These are phyloP conservation scores for Sciaenops ocellatus DNA, from an alignment of 2,797 vertebrate genomes.

Conservation along the genomic window DNA sequence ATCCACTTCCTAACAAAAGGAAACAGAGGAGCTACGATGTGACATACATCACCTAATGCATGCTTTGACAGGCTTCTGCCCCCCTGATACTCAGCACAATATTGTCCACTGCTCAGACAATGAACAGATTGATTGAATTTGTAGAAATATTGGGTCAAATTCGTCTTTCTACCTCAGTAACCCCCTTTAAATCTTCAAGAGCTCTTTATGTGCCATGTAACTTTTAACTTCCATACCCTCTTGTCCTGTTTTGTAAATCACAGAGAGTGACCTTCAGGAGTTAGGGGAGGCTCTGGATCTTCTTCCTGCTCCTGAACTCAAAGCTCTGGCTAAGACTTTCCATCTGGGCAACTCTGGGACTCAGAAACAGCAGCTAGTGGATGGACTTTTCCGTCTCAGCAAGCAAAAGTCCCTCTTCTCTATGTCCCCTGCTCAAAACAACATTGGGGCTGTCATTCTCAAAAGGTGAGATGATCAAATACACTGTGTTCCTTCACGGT, in stretches of 20 bases:
- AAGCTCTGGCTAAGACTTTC: slow-evolving; percentile 91
- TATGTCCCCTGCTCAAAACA: slow-evolving; percentile 74
- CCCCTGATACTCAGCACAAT: not conserved
- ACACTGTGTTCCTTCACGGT: not conserved
- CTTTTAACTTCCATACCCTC: not conserved
- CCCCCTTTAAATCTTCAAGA: too few relatives aligned
- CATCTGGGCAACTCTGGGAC: slow-evolving; percentile 88
- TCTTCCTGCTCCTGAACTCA: slow-evolving; percentile 92
- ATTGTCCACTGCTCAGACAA: not conserved
- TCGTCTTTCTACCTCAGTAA: too few relatives aligned
- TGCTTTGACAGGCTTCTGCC: not conserved
- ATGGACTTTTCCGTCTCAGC: slow-evolving; percentile 89
- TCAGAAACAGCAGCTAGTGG: slow-evolving; percentile 91
- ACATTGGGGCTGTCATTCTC: slow-evolving; percentile 88
- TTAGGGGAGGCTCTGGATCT: slow-evolving; percentile 91
- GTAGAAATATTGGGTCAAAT: not conserved
- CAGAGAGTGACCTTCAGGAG: slow-evolving; percentile 91
- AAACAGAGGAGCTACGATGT: not conserved
- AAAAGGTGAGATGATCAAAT: slow-evolving; percentile 87
- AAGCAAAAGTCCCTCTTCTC: slow-evolving; percentile 91
- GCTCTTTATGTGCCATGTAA: too few relatives aligned
- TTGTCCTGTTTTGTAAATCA: not conserved
- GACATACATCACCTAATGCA: not conserved
- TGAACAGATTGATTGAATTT: not conserved
- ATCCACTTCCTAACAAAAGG: too few relatives aligned